Percentiles rank a stretch among this genome's conserved stretches.
phyloP scores from a whole-genome alignment of 1,140 invertebrate genomes.

The Drosophila grimshawi region DNA sequence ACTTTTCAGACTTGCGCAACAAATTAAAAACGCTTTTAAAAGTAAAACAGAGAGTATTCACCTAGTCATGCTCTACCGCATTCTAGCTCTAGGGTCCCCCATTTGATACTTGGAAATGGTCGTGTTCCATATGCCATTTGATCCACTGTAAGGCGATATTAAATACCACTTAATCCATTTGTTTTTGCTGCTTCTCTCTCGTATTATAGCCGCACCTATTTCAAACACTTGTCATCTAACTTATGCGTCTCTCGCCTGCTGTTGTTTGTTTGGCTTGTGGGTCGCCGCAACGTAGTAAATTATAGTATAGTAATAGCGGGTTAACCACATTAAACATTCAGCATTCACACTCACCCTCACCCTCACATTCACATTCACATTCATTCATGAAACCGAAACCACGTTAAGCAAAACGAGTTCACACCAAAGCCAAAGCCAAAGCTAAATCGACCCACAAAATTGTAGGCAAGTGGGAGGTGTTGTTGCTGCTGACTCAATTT shows the following conservation, averaged over 20 bases:
- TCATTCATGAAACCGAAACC: slow-evolving; percentile 45
- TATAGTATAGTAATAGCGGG: slow-evolving; percentile 31
- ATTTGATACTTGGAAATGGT: background rate
- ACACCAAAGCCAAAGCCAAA: slow-evolving; percentile 23
- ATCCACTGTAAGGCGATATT: background rate
- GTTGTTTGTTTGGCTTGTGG: background rate
- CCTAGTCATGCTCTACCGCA: background rate
- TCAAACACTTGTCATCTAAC: slow-evolving; percentile 41
- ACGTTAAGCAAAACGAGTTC: slow-evolving; percentile 39
- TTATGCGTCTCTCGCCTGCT: slow-evolving; percentile 6
- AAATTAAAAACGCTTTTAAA: too few species aligned
- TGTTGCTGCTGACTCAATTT: slow-evolving; percentile 34
- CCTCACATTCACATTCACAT: slow-evolving; percentile 10
- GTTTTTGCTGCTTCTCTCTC: slow-evolving; percentile 37
- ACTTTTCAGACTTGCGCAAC: too few species aligned
- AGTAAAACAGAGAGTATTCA: background rate
- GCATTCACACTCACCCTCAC: background rate
- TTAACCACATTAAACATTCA: slow-evolving; percentile 28
- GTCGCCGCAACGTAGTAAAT: slow-evolving; percentile 40
- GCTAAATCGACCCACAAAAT: slow-evolving; percentile 32
- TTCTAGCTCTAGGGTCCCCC: background rate
- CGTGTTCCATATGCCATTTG: background rate
- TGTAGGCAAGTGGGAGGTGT: slow-evolving; percentile 9
- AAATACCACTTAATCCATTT: slow-evolving; percentile 40
- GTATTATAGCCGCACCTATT: background rate